phyloP scores from a whole-genome alignment of 30 jellyfish, hydroid and myxozoan genomes.

The Aurelia sp. region DNA sequence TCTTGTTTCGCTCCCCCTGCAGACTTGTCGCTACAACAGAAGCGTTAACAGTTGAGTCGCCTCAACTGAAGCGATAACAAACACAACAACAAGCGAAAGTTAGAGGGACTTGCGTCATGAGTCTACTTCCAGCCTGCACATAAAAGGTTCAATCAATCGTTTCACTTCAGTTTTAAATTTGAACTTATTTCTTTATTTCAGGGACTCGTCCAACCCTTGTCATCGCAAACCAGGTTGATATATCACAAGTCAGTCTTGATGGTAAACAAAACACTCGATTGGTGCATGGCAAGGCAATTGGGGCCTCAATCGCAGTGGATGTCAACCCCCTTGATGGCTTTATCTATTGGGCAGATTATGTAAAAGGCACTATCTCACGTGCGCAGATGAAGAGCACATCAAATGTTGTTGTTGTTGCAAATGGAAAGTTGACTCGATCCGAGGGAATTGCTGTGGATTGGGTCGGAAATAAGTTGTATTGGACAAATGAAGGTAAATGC shows the following conservation, averaged over 20 bases:
- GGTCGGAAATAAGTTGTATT: conserved; percentile 90
- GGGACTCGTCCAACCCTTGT: conserved; percentile 83
- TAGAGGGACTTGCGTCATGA: too few species aligned
- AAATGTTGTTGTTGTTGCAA: conserved; percentile 55
- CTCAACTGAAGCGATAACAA: too few species aligned
- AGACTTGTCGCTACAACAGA: too few species aligned
- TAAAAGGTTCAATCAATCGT: too few species aligned
- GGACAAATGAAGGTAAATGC: conserved; percentile 90
- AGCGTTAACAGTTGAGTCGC: too few species aligned
- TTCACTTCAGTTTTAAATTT: too few species aligned
- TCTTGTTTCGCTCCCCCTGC: too few species aligned
- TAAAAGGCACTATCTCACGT: conserved; percentile 74
- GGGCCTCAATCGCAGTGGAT: conserved; percentile 76
- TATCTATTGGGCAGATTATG: conserved; percentile 93
- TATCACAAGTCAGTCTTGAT: conserved; percentile 73
- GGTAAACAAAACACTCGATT: conserved; percentile 67
- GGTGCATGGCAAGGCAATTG: conserved; percentile 45
- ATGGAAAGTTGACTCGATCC: conserved; percentile 72
- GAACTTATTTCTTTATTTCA: background rate
- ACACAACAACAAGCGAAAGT: too few species aligned
- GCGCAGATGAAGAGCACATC: conserved; percentile 15
- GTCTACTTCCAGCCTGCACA: too few species aligned
- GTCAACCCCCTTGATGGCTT: conserved; percentile 69
- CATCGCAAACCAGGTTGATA: conserved; percentile 82
- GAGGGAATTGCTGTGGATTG: conserved; percentile 97